Evolutionary conservation across 2,888 invertebrate species (phyloP), one percentile per base, ranked within the genome.

Genomic region (Oscheius sp.): DNA sequence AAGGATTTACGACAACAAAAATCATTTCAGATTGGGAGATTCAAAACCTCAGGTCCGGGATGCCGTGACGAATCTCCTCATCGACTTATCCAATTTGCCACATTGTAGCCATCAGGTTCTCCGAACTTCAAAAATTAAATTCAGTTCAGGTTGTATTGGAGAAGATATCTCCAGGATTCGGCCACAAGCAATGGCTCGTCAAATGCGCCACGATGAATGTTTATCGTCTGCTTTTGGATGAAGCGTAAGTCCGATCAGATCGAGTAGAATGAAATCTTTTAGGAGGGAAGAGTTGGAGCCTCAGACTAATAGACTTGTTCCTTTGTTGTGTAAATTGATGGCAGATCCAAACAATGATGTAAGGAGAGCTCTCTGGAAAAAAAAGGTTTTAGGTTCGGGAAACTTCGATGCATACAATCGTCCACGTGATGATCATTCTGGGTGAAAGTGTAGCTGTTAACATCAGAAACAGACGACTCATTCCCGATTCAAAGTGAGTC

Each of bases 31-130:
- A 33, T 61, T 68, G 50, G 68, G 68, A 8, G 68, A 68, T 25
- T 58, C 61, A n/a, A 68, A 68, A 34, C 68, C 50, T 15, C 68
- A 58, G 20, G 68, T 68, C 27, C 68, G 68, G n/a, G 68, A 68
- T 37, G 58, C 68, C 5, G 42, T 39, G 27, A 42, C 61, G n/a
- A 48, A 42, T 25, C 46, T 68, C 1, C 33, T 68, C 15, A 58
- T 68, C 12, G 68, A 68, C 37, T 45, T 68, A 23, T 45, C 68
- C 3, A 23, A 20, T 23, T 31, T 61, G 4, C 68, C 68, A 3
- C 58, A 68, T 37, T 61, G 61, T 48, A 68, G 61, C 25, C 61
- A 61, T 33, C 68, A 68, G 50, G 68, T 57, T n/a, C n/a, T n/a
- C n/a, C n/a, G n/a, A n/a, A n/a, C n/a, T n/a, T n/a, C n/a, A 42